phyloP scores from a whole-genome alignment of 2,797 vertebrate genomes.

The Perodicticus potto region DNA sequence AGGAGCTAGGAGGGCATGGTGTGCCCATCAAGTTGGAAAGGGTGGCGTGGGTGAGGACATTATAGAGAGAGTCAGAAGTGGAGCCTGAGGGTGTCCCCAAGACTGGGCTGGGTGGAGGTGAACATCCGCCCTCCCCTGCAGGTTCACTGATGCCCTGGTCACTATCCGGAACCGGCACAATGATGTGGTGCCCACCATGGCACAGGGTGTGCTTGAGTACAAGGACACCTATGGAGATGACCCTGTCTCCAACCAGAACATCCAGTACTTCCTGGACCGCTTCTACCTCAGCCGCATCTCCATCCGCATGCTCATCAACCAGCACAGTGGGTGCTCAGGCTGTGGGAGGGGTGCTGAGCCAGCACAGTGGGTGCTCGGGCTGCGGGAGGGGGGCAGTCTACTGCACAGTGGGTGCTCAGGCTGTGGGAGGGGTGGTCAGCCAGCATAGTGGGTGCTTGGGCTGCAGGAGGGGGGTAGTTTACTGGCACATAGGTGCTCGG shows the following conservation, averaged over 20 bases:
- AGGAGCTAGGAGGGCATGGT: not conserved
- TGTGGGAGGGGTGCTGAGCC: too few relatives aligned
- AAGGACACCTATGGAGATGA: conserved; percentile 95
- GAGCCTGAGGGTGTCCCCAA: not conserved
- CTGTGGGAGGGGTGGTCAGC: too few relatives aligned
- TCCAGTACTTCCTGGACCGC: conserved; percentile 97
- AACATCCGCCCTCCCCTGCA: conserved; percentile 60
- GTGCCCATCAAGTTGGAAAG: not conserved
- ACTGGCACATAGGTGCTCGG: not conserved
- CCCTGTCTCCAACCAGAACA: conserved; percentile 95
- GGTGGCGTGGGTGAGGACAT: not conserved
- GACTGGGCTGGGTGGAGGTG: not conserved
- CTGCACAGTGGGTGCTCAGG: too few relatives aligned
- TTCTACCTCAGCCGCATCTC: conserved; percentile 99
- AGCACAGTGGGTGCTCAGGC: conserved; percentile 92
- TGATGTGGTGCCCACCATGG: conserved; percentile 97
- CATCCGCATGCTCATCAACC: conserved; percentile 98
- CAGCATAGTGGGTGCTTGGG: not conserved
- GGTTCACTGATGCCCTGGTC: conserved; percentile 93
- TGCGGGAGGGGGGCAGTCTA: too few relatives aligned
- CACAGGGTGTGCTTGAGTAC: conserved; percentile 96
- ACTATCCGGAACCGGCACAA: conserved; percentile 98
- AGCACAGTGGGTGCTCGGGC: not conserved
- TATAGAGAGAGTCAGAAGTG: not conserved
- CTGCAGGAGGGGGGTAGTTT: too few relatives aligned